These are phyloP conservation scores for Andrena camellia DNA, from an alignment of 2,888 invertebrate species.

Conservation along the genomic window DNA sequence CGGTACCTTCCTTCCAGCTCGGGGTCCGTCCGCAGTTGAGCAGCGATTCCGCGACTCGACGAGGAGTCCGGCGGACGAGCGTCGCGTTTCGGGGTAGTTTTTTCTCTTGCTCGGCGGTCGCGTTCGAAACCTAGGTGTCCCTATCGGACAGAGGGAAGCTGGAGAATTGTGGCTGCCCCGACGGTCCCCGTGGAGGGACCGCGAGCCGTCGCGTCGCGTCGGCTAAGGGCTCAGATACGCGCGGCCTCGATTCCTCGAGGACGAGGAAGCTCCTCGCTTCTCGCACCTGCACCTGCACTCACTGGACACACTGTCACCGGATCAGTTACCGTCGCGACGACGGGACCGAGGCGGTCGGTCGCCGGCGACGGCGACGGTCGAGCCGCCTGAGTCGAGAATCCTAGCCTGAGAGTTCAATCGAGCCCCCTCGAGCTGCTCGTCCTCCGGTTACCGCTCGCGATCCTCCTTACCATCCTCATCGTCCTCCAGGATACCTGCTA, in stretches of 20 bases:
- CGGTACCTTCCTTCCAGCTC: neutral
- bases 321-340: slow-evolving; percentile 62
- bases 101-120: neutral
- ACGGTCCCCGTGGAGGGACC: slow-evolving; percentile 33
- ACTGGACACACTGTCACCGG: slow-evolving; percentile 48
- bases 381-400: neutral
- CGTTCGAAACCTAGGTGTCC: no score
- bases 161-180: slow-evolving; percentile 14
- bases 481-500: slow-evolving; percentile 48
- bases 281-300: slow-evolving; percentile 40
- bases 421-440: slow-evolving; percentile 69
- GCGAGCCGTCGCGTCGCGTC: slow-evolving; percentile 44
- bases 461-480: slow-evolving; percentile 55
- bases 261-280: neutral
- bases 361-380: slow-evolving; percentile 50
- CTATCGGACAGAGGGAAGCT: neutral
- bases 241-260: slow-evolving; percentile 17
- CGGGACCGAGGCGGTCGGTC: slow-evolving; percentile 66
- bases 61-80: neutral
- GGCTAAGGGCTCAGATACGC: slow-evolving; percentile 23
- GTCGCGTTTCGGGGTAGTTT: no score
- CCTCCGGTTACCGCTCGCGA: slow-evolving; percentile 55
- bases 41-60: neutral
- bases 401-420: slow-evolving; percentile 82
- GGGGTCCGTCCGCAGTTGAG: neutral